Base-by-base conservation (phyloP, 2,797 vertebrate genomes). In the Rhyacichthys aspro region DNA sequence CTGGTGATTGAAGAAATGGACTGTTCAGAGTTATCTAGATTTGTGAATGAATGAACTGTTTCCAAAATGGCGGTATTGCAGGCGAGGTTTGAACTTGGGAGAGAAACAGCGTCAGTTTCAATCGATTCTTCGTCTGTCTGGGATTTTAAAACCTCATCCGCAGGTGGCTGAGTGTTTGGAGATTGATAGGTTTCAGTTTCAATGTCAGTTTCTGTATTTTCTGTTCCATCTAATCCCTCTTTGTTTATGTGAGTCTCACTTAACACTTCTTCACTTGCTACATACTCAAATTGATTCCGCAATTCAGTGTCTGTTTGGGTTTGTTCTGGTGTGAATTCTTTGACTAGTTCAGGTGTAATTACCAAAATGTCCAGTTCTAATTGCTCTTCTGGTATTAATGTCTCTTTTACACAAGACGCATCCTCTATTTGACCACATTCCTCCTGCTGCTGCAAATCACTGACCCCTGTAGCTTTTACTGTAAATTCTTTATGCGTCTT, bases 11-110 rank as follows among this genome's bases (percentile, higher is more conserved):
- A 15, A 12, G 59, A 39, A 39, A 7, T 11, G 53, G 45, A 2
- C 45, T 83, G 59, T 17, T 70, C 67, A 60, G 41, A 58, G 32
- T 39, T 28, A 19, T 69, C 44, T 18, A 44, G 42, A 5, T 56
- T 11, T 74, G 65, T 59, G 59, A 43, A n/a, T 49, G 36, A n/a
- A 42, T 46, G 52, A 33, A 38, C 18, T n/a, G 41, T 57, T 72
- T 69, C 72, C 15, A 23, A 18, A 32, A 64, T 28, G 15, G 37
- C 63, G 59, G 37, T 8, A 23, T 43, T 19, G 46, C 50, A 18
- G 48, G 46, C 44, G 11, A 49, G 46, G 48, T 38, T 43, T 9
- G 37, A 46, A 45, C 18, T 34, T 50, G 66, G 64, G 17, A 43
- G 11, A 61, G 58, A 52, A 28, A 45, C 47, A 11, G 43, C 36